Evolutionary conservation across 2,113 vertebrate species (phyloP), one percentile per base, ranked within the genome.

Genomic region (Micromys minutus): DNA sequence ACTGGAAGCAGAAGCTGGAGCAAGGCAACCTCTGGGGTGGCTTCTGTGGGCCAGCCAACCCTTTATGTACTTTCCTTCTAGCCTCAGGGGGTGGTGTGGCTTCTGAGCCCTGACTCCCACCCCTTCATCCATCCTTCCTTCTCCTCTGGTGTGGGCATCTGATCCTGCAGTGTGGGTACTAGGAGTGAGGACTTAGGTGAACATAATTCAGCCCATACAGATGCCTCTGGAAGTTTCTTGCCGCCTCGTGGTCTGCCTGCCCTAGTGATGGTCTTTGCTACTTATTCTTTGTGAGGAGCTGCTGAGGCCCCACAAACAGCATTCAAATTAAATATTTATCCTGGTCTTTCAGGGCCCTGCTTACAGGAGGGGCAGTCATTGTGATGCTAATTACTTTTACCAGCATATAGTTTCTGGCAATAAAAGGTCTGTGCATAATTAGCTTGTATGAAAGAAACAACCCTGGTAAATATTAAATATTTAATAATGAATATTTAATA

Each of bases 391-490:
- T 96, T 89, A 90, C 81, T 21, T 90, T 93, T 55, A 90, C 90
- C 47, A 59, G 61, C 52, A 63, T 79, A 67, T 45, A 74, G 72
- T 95, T 90, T 92, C 94, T 69, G 93, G 76, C 88, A 81, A 85
- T 88, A 74, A 90, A 95, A 96, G 76, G 76, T 36, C 45, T 76
- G 87, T 21, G 61, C 17, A 31, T 81, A 90, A 92, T 96, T 93
- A 96, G 87, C 81, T 90, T 85, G 61, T 36, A 65, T 85, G 63
- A 76, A 63, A 59, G 75, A 95, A 96, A 93, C 22, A 84, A 93
- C 74, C 45, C n/a, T 88, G 52, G 36, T n/a, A 94, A 84, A 96
- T 85, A 95, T 85, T 88, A 94, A 94, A 94, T 96, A 96, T 97
- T 96, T 97, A 91, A 95, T 75, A 91, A 95, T 31, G 55, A 93